phyloP scores from a whole-genome alignment of 1,140 invertebrate species.

The Eciton burchellii region DNA sequence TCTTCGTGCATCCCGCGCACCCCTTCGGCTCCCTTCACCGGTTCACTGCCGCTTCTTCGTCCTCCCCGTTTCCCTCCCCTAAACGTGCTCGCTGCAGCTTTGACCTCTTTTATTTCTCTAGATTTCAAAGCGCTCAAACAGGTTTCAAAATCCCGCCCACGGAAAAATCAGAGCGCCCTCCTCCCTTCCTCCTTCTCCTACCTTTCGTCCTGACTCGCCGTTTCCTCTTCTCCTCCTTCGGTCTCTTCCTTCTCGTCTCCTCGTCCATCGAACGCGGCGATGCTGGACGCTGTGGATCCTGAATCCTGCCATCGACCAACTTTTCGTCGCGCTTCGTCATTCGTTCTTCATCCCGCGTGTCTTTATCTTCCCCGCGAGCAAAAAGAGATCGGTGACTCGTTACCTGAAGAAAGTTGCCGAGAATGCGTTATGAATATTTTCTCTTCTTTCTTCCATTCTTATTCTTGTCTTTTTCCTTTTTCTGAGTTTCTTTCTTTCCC shows the following conservation, averaged over 20 bases:
- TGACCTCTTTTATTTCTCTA: slow-evolving; percentile 83
- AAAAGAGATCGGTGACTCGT: not conserved
- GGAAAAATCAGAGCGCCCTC: slow-evolving; percentile 80
- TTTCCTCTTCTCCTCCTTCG: not conserved
- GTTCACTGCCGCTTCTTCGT: slow-evolving; percentile 42
- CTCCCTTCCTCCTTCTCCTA: slow-evolving; percentile 44
- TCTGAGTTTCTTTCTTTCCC: too few species aligned
- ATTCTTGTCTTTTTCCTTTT: too few species aligned
- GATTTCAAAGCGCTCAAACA: slow-evolving; percentile 85
- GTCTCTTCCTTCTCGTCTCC: not conserved
- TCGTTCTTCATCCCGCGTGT: slow-evolving; percentile 23
- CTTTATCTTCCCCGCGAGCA: not conserved
- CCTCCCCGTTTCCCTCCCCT: slow-evolving; percentile 58
- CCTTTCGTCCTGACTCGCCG: slow-evolving; percentile 35
- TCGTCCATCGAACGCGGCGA: slow-evolving; percentile 45
- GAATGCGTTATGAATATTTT: slow-evolving; percentile 7
- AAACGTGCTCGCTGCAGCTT: slow-evolving; percentile 74
- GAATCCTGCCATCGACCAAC: slow-evolving; percentile 63
- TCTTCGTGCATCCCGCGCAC: slow-evolving; percentile 69
- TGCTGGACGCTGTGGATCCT: slow-evolving; percentile 62
- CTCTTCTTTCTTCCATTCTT: not conserved
- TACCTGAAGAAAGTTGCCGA: not conserved
- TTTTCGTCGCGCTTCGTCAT: slow-evolving; percentile 68
- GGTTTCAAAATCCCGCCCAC: slow-evolving; percentile 85
- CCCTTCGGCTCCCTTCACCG: slow-evolving; percentile 56